Evolutionary conservation across 2,113 vertebrate species (phyloP).

Genomic region (Phoenicopterus ruber): DNA sequence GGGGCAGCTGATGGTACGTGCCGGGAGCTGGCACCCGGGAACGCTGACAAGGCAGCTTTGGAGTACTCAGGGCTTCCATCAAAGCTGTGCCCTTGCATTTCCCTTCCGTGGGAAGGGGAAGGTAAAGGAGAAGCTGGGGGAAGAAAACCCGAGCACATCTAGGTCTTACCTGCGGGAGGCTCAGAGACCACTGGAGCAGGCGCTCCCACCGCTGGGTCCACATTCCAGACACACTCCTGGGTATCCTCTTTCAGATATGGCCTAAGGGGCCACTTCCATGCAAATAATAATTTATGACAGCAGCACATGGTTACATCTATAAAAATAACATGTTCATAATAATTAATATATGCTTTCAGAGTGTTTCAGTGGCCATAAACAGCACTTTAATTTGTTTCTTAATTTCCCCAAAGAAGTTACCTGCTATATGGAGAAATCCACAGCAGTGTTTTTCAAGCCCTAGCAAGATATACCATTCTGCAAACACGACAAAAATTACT

Average conservation of each 20-base stretch:
- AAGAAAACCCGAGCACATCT: neutral
- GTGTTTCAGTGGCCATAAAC: neutral
- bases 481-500: slow-evolving; percentile 9
- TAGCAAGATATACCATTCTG: neutral
- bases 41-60: neutral
- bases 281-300: neutral
- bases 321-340: neutral
- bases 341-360: slow-evolving; percentile 11
- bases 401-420: neutral
- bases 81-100: neutral
- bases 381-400: slow-evolving; percentile 6
- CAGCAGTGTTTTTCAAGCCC: neutral
- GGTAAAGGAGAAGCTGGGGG: neutral
- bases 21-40: neutral
- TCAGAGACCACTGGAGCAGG: neutral
- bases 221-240: neutral
- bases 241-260: neutral
- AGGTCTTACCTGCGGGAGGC: neutral
- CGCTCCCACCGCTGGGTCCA: rapidly evolving
- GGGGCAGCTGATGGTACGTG: neutral
- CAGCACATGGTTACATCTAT: neutral
- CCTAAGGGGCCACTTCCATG: neutral
- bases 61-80: neutral
- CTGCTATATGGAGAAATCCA: neutral
- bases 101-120: neutral